Evolutionary conservation across 2,797 vertebrate species (phyloP), one percentile per base, ranked within the genome.

Genomic region (Macropus fuliginosus): DNA sequence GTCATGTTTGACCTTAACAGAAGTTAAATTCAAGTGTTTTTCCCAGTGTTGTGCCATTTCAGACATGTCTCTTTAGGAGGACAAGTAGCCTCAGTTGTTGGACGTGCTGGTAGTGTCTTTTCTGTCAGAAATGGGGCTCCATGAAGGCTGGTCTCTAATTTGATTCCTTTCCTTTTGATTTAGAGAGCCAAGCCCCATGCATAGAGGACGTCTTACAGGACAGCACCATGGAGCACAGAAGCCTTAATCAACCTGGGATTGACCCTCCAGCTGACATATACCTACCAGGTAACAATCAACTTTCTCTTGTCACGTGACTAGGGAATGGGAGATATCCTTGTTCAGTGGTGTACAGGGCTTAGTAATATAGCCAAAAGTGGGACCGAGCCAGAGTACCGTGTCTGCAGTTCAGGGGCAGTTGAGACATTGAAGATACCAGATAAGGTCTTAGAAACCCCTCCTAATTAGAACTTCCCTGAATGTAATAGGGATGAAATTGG

Each of bases 181-280:
- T 98, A 99, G 99, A 99, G 34, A 99, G 99, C 98, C 98, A 98
- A 94, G 98, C 98, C 0, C 99, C 99, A 34, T 99, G 99, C 0
- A 98, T 99, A 0, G 99, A 98, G 66, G 99, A 99, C 0, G 99
- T 99, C 93, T 98, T 99, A 92, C 99, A 99, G 96, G 99, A 99
- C 34, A 98, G 99, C 96, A 98, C 98, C 98, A 98, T 99, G 0
- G 99, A 99, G 96, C 98, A 98, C 98, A 99, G 99, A 95, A 98
- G 99, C 98, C 98, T 99, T 96, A 98, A 99, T 59, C 99, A 99
- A 96, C 98, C 98, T 0, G 99, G 99, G 95, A 99, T 98, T 0
- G 99, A 99, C 95, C 98, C 99, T 0, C 98, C 99, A 0, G 99
- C 99, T 0, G 99, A 99, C 1, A 97, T 99, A 90, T 99, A 98